A percentile compares a stretch with the other conserved stretches of the same genome.
These are phyloP conservation scores for Drosophila pallidifrons DNA, from an alignment of 1,140 invertebrate genomes.

Conservation along the genomic window DNA sequence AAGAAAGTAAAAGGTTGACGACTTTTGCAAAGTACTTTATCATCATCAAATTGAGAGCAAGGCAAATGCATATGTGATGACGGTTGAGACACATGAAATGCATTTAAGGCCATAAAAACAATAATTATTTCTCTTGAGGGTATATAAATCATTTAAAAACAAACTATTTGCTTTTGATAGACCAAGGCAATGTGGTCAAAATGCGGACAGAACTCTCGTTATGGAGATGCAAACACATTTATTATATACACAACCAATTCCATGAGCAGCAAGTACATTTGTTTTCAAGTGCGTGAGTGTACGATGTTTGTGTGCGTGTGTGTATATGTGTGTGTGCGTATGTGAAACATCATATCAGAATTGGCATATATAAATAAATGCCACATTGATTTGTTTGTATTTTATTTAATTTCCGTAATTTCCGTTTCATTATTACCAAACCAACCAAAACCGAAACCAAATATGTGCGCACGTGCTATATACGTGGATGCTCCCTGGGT, in stretches of 20 bases:
- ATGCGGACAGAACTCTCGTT: conserved; percentile 23
- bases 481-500: conserved; percentile 15
- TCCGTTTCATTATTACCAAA: conserved; percentile 81
- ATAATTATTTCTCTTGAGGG: conserved; percentile 10
- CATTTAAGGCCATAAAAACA: not conserved
- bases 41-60: not conserved
- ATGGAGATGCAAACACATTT: conserved; percentile 25
- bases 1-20: too few relatives aligned
- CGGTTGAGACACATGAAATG: not conserved
- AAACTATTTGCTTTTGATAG: conserved; percentile 7
- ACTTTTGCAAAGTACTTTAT: not conserved
- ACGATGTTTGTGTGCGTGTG: not conserved
- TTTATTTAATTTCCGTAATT: conserved; percentile 83
- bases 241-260: conserved; percentile 35
- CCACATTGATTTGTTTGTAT: conserved; percentile 81
- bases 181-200: conserved; percentile 15
- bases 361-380: conserved; percentile 74
- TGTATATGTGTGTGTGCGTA: conserved; percentile 15
- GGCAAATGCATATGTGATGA: not conserved
- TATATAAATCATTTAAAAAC: conserved; percentile 15
- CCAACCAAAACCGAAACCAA: conserved; percentile 62
- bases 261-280: conserved; percentile 4
- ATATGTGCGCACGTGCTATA: conserved; percentile 46
- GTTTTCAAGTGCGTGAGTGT: not conserved
- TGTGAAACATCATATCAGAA: conserved; percentile 36